Percentiles rank a stretch among this genome's conserved stretches.
These are phyloP conservation scores for Fistularia commersonii DNA, from an alignment of 2,797 vertebrate species.

Conservation along the genomic window DNA sequence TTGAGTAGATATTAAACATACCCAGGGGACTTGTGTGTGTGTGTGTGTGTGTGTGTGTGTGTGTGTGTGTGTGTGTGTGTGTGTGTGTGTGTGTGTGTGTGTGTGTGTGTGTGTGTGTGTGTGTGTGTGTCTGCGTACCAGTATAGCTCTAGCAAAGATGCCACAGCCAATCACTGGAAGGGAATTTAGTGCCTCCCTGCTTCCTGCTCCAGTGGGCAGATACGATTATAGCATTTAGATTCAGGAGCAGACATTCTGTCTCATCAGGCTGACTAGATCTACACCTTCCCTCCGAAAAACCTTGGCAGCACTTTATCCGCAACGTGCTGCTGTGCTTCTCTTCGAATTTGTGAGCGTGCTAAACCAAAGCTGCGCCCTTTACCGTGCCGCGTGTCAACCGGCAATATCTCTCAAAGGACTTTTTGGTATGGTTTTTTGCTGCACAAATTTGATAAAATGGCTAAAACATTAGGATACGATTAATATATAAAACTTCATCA, in stretches of 20 bases:
- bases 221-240: conserved; percentile 63
- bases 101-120: conserved; percentile 6
- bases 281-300: conserved; percentile 30
- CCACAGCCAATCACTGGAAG: conserved; percentile 50
- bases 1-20: background rate
- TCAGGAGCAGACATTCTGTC: conserved; percentile 48
- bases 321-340: conserved; percentile 21
- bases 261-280: conserved; percentile 33
- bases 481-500: too few relatives aligned
- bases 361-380: conserved; percentile 1
- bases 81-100: conserved; percentile 6
- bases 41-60: conserved; percentile 1
- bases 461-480: too few relatives aligned
- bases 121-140: conserved; percentile 1
- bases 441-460: too few relatives aligned
- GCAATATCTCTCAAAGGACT: too few relatives aligned
- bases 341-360: conserved; percentile 28
- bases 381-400: too few relatives aligned
- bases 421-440: too few relatives aligned
- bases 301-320: conserved; percentile 26
- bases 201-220: conserved; percentile 56
- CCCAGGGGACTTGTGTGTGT: conserved; percentile 3
- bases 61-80: conserved; percentile 6
- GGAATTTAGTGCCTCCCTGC: conserved; percentile 44
- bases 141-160: conserved; percentile 28